Evolutionary conservation across 2,888 invertebrate genomes (phyloP).

Genomic region (Callinectes sapidus): DNA sequence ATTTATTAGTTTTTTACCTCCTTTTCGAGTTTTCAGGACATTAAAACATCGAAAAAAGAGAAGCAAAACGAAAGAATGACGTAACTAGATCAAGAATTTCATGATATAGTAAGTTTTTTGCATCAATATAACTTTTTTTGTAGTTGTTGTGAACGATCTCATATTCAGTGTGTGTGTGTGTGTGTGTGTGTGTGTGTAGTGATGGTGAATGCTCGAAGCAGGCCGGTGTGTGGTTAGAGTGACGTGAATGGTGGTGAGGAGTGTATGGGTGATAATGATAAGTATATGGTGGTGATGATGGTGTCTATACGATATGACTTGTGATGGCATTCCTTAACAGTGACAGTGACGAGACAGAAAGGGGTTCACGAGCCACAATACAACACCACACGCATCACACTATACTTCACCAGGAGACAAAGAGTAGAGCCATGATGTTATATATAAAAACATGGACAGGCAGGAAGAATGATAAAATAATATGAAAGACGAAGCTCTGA

Average conservation of each 20-base stretch:
- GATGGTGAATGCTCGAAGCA: not conserved
- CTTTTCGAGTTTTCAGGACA: not conserved
- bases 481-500: not conserved
- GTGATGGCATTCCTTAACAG: not conserved
- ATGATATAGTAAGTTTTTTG: not conserved
- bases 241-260: not conserved
- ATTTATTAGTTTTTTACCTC: not conserved
- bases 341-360: not conserved
- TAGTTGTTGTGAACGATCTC: not conserved
- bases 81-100: not conserved
- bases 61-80: not conserved
- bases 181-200: conserved; percentile 36
- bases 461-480: not conserved
- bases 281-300: not conserved
- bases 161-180: not conserved
- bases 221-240: not conserved
- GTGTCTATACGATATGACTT: not conserved
- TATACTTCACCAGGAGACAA: not conserved
- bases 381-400: not conserved
- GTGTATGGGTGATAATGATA: not conserved
- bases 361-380: not conserved
- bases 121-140: not conserved
- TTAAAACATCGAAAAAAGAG: not conserved
- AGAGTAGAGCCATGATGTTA: not conserved
- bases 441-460: not conserved